Conservation (phyloP, 2,888 invertebrate species). For the Parnassius smintheus region DNA sequence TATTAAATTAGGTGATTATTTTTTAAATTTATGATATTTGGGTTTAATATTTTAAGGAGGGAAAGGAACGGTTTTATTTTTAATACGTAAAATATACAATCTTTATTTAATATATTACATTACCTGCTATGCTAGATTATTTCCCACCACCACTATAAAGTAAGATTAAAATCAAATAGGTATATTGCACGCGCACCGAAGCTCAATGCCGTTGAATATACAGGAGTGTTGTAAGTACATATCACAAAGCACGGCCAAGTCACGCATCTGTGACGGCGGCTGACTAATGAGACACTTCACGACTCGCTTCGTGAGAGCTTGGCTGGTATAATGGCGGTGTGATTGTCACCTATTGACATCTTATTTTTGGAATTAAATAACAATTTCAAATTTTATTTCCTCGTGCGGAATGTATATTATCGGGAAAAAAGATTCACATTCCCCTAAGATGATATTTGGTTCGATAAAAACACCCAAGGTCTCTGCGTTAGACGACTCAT, state of each 20-base stretch:
- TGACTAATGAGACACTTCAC: slow-evolving; percentile 37
- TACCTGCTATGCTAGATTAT: neutral
- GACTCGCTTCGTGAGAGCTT: slow-evolving; percentile 27
- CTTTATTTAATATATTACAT: too few relatives aligned
- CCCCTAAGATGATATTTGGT: too few relatives aligned
- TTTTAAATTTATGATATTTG: too few relatives aligned
- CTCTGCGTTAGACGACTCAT: too few relatives aligned
- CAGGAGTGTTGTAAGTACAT: slow-evolving; percentile 15
- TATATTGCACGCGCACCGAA: neutral
- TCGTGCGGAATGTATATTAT: too few relatives aligned
- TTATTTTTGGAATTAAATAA: slow-evolving; percentile 32
- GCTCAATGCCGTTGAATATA: slow-evolving; percentile 11
- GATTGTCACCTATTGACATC: slow-evolving; percentile 33
- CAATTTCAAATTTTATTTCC: slow-evolving; percentile 4
- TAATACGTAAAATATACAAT: too few relatives aligned
- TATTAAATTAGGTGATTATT: too few relatives aligned
- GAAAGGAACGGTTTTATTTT: too few relatives aligned
- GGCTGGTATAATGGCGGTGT: slow-evolving; percentile 25
- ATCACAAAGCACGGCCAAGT: slow-evolving; percentile 28
- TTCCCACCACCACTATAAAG: neutral
- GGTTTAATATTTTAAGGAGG: too few relatives aligned
- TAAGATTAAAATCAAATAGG: slow-evolving; percentile 1
- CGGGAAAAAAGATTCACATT: too few relatives aligned
- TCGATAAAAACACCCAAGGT: too few relatives aligned
- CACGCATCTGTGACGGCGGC: slow-evolving; percentile 30